Evolutionary conservation across 2,888 invertebrate species (phyloP).

Genomic region (Eupithecia inturbata): DNA sequence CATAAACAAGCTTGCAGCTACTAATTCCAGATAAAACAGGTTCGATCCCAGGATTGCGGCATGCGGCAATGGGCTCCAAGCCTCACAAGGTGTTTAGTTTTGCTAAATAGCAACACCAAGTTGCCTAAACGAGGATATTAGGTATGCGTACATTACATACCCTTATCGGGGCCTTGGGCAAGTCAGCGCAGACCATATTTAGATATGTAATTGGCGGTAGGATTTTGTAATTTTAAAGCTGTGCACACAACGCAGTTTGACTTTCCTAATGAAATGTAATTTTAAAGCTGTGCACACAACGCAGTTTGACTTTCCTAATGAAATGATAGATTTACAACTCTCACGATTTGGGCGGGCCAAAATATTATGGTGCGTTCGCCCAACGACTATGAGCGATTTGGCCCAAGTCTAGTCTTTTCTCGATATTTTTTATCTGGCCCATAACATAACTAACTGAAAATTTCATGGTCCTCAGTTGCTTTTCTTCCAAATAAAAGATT

Average conservation of each 20-base stretch:
- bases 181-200: constrained; percentile 36
- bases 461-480: not conserved
- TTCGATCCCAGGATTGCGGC: constrained; percentile 6
- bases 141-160: constrained; percentile 10
- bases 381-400: not conserved
- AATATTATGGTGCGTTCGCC: not conserved
- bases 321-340: not conserved
- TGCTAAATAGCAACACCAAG: constrained; percentile 29
- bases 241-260: not conserved
- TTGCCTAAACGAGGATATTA: constrained; percentile 39
- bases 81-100: constrained; percentile 19
- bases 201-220: constrained; percentile 40
- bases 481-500: not conserved
- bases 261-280: constrained; percentile 39
- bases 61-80: constrained; percentile 16
- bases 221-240: constrained; percentile 43
- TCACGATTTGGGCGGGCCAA: not conserved
- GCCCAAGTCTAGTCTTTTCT: not conserved
- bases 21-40: not conserved
- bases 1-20: not conserved
- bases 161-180: constrained; percentile 36
- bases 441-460: constrained; percentile 14
- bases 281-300: constrained; percentile 3
- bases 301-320: not conserved
- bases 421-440: not conserved